Percentiles rank a stretch among this genome's conserved stretches.
These are phyloP conservation scores for Xiphophorus couchianus DNA, from an alignment of 2,113 vertebrate genomes.

Conservation along the genomic window DNA sequence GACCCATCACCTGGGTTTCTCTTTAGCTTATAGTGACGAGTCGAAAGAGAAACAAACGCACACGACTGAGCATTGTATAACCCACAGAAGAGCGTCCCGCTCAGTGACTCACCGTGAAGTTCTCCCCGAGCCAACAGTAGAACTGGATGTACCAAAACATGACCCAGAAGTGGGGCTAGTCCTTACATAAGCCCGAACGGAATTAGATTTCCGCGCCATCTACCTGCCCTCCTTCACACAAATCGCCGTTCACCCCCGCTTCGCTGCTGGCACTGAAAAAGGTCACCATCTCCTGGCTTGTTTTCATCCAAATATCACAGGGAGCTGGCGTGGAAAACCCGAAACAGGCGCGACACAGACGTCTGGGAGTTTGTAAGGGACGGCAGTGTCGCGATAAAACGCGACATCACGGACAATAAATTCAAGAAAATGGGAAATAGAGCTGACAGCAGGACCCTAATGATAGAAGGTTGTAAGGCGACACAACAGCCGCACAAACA, in stretches of 20 bases:
- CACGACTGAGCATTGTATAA: neutral
- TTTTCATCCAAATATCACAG: slow-evolving; percentile 24
- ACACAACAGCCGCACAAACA: slow-evolving; percentile 17
- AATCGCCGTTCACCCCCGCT: slow-evolving; percentile 1
- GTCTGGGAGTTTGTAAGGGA: neutral
- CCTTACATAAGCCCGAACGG: slow-evolving; percentile 59
- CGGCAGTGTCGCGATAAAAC: neutral
- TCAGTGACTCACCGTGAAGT: slow-evolving; percentile 70
- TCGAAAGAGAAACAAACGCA: slow-evolving; percentile 12
- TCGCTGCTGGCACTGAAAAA: neutral
- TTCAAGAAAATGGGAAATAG: slow-evolving; percentile 44
- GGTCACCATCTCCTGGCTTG: slow-evolving; percentile 11
- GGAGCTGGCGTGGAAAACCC: neutral
- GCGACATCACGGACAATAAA: slow-evolving; percentile 18
- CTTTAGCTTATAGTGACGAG: neutral
- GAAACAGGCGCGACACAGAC: neutral
- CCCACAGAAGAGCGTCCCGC: slow-evolving; percentile 8
- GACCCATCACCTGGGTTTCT: neutral
- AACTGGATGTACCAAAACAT: slow-evolving; percentile 70
- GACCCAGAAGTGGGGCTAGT: slow-evolving; percentile 63
- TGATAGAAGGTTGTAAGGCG: slow-evolving; percentile 48
- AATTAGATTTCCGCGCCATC: slow-evolving; percentile 43
- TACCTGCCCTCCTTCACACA: slow-evolving; percentile 19
- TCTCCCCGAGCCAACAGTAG: slow-evolving; percentile 45
- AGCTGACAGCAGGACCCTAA: slow-evolving; percentile 55